Conservation (phyloP, 2,797 vertebrate genomes). For the Tragelaphus oryx region DNA sequence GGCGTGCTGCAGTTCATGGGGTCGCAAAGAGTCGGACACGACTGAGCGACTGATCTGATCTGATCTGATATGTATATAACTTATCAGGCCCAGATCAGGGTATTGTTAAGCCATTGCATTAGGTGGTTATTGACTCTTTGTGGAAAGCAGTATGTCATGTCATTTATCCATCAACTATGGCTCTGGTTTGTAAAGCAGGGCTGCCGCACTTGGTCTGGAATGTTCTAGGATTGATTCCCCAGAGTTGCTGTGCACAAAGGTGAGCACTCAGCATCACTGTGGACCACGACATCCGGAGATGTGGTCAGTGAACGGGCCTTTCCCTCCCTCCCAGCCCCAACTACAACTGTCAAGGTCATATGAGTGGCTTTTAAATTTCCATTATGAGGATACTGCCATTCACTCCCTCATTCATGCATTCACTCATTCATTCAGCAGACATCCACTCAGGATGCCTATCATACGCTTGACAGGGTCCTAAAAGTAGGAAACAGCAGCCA, state of each 20-base stretch:
- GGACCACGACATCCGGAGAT: too few species aligned
- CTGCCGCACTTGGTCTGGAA: neutral
- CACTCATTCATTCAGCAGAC: neutral
- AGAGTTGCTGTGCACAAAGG: neutral
- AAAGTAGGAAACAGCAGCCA: neutral
- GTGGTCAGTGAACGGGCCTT: neutral
- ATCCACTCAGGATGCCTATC: neutral
- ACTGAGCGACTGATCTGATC: too few species aligned
- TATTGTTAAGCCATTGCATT: neutral
- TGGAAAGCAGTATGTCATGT: neutral
- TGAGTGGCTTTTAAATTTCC: neutral
- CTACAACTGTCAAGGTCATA: neutral
- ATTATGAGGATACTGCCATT: neutral
- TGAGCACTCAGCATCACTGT: neutral
- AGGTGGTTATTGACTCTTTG: neutral
- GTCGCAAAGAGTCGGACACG: too few species aligned
- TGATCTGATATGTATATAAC: rapidly evolving
- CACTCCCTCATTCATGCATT: neutral
- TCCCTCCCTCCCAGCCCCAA: neutral
- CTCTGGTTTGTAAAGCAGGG: neutral
- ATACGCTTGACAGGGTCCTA: neutral
- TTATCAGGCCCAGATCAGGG: neutral
- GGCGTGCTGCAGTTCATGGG: too few species aligned
- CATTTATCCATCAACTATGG: neutral
- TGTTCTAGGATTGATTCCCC: neutral